phyloP scores from a whole-genome alignment of 2,888 invertebrate species.

The Mamestra brassicae region DNA sequence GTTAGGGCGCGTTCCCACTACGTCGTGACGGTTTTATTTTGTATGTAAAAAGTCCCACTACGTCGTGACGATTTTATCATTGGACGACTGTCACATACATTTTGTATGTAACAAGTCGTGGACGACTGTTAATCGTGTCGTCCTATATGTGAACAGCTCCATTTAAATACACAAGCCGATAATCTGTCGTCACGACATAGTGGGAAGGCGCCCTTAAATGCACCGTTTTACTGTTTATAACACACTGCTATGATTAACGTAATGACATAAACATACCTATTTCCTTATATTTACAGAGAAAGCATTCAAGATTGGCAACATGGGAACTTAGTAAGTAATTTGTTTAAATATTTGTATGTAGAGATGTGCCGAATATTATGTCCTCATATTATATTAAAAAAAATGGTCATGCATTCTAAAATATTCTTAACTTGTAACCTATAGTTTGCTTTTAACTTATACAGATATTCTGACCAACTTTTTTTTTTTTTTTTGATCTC shows the following conservation, averaged over 20 bases:
- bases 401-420: neutral
- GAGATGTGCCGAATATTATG: neutral
- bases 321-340: constrained; percentile 82
- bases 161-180: too few relatives aligned
- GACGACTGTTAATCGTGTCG: too few relatives aligned
- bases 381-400: neutral
- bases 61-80: too few relatives aligned
- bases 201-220: too few relatives aligned
- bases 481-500: too few relatives aligned
- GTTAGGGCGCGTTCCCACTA: too few relatives aligned
- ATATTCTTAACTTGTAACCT: neutral
- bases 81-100: too few relatives aligned
- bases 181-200: too few relatives aligned
- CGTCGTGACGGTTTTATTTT: too few relatives aligned
- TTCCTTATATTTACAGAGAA: constrained; percentile 75
- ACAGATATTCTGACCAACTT: neutral
- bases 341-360: neutral
- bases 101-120: too few relatives aligned
- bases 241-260: neutral
- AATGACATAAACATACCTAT: neutral
- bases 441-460: neutral
- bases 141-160: too few relatives aligned
- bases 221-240: neutral
- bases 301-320: constrained; percentile 85
- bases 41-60: too few relatives aligned